Conservation (phyloP, 2,888 invertebrate genomes). For the Drosophila neoperkinsi region DNA sequence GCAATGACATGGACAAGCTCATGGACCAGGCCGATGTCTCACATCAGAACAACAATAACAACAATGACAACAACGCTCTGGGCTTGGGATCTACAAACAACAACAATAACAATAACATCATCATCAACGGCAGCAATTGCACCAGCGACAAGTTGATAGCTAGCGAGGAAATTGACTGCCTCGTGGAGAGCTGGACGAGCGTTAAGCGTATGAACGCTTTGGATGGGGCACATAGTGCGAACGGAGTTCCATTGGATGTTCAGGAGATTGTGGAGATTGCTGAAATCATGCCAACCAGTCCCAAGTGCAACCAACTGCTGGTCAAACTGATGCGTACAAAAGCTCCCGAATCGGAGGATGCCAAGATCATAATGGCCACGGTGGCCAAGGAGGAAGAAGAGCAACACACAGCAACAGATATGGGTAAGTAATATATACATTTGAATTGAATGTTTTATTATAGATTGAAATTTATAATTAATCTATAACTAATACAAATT, state of each 20-base stretch:
- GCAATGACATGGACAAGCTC: constrained; percentile 76
- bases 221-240: constrained; percentile 47
- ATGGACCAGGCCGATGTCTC: constrained; percentile 63
- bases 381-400: constrained; percentile 72
- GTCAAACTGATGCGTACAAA: constrained; percentile 85
- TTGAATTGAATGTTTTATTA: neutral
- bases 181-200: constrained; percentile 80
- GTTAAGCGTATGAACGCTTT: constrained; percentile 81
- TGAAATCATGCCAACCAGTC: constrained; percentile 89
- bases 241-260: constrained; percentile 35
- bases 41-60: constrained; percentile 67
- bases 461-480: constrained; percentile 2
- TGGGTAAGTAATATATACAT: constrained; percentile 42
- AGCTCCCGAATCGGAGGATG: constrained; percentile 57
- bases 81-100: constrained; percentile 49
- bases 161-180: constrained; percentile 81
- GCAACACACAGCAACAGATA: constrained; percentile 46
- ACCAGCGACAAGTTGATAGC: constrained; percentile 65
- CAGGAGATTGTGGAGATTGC: constrained; percentile 83
- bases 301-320: constrained; percentile 88
- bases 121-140: constrained; percentile 61
- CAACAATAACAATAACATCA: constrained; percentile 53
- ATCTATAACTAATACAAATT: neutral
- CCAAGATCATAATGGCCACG: constrained; percentile 81
- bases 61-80: constrained; percentile 36